phyloP scores from a whole-genome alignment of 2,888 invertebrate species.

The Lycia hirtaria region DNA sequence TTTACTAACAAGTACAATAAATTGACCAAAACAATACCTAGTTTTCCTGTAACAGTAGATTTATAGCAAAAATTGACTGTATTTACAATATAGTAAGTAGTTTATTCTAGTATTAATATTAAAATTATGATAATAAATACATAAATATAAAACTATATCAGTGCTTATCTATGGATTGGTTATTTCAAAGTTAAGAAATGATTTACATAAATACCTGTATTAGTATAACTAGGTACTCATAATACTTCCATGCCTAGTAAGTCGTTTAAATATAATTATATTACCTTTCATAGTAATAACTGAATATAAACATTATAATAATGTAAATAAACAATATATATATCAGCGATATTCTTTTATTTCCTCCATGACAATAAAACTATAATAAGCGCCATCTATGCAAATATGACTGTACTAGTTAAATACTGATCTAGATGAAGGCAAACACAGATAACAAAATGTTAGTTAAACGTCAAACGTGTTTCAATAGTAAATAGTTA shows the following conservation, averaged over 20 bases:
- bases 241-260: conserved; percentile 56
- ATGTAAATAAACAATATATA: conserved; percentile 73
- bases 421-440: background rate
- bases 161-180: conserved; percentile 29
- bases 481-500: no score
- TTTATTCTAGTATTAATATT: conserved; percentile 39
- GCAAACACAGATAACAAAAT: background rate
- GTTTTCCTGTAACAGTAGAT: conserved; percentile 39
- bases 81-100: conserved; percentile 48
- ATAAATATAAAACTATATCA: conserved; percentile 32
- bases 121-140: conserved; percentile 26
- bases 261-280: conserved; percentile 55
- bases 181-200: conserved; percentile 14
- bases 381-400: conserved; percentile 13
- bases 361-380: conserved; percentile 12
- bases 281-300: conserved; percentile 58
- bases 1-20: conserved; percentile 74
- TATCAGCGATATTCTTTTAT: conserved; percentile 66
- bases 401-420: background rate
- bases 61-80: conserved; percentile 51
- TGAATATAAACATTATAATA: conserved; percentile 56
- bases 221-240: conserved; percentile 2
- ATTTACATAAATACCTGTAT: conserved; percentile 26
- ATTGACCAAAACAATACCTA: conserved; percentile 62
- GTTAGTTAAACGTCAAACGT: background rate